Percentiles rank a stretch among this genome's conserved stretches.
These are phyloP conservation scores for Scolopax bukidnonensis DNA, from an alignment of 2,797 vertebrate species.

Conservation along the genomic window DNA sequence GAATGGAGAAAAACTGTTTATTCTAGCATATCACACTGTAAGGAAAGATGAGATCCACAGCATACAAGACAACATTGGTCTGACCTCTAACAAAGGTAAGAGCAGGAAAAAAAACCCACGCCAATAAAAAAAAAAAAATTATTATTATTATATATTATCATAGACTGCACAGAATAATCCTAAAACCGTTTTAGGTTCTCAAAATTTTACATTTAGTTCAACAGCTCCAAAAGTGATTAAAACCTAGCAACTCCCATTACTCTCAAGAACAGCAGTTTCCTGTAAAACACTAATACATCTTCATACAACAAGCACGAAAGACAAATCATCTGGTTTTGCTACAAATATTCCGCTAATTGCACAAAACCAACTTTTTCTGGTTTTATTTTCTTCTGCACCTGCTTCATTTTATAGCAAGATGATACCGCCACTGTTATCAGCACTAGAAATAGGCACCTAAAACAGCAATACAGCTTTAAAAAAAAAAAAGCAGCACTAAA, in stretches of 20 bases:
- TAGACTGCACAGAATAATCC: background rate
- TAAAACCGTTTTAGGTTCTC: background rate
- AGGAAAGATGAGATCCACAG: background rate
- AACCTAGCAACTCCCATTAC: background rate
- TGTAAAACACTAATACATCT: background rate
- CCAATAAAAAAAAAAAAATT: background rate
- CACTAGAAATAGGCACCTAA: background rate
- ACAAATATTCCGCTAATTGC: background rate
- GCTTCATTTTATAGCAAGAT: background rate
- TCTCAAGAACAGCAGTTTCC: background rate
- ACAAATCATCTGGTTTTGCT: background rate
- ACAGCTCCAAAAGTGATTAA: background rate
- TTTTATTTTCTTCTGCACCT: background rate
- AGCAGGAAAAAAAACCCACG: rapidly evolving
- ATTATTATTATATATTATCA: background rate
- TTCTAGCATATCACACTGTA: background rate
- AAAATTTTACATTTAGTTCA: background rate
- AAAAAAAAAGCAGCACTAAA: background rate
- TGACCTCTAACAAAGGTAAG: background rate
- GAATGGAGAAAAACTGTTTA: background rate
- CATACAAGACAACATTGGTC: background rate
- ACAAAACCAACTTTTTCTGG: background rate
- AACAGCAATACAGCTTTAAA: background rate
- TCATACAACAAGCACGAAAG: background rate
- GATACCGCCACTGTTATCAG: background rate